A percentile compares a stretch with the other conserved stretches of the same genome.
These are phyloP conservation scores for Listronotus oregonensis DNA, from an alignment of 1,140 invertebrate genomes.

Conservation along the genomic window DNA sequence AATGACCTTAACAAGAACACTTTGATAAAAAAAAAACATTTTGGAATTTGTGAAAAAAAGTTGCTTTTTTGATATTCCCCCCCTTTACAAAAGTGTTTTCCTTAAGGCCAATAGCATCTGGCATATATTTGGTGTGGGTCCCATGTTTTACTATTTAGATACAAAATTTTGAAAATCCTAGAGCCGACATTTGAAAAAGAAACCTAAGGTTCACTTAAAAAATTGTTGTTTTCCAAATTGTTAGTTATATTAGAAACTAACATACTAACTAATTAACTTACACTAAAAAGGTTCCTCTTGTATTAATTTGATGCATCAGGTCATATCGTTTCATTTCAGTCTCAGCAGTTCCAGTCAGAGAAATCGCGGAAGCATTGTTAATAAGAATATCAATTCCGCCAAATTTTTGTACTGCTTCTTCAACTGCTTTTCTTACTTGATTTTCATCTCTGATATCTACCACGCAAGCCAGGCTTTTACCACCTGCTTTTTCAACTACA, in stretches of 20 bases:
- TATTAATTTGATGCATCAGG: constrained; percentile 91
- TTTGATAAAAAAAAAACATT: too few relatives aligned
- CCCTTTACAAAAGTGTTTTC: too few relatives aligned
- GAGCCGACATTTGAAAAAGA: too few relatives aligned
- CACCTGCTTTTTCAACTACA: constrained; percentile 88
- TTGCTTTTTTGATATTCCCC: too few relatives aligned
- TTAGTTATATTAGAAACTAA: constrained; percentile 4
- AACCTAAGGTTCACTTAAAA: too few relatives aligned
- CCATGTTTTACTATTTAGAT: too few relatives aligned
- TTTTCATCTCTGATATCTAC: constrained; percentile 92
- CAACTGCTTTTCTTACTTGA: constrained; percentile 82
- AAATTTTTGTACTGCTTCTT: constrained; percentile 87
- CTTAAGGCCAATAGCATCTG: too few relatives aligned
- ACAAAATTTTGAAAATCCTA: too few relatives aligned
- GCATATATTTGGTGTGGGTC: too few relatives aligned
- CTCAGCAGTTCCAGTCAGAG: constrained; percentile 79
- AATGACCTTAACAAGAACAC: too few relatives aligned
- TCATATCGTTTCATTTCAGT: constrained; percentile 97
- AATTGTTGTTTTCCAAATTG: too few relatives aligned
- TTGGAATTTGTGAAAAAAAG: too few relatives aligned
- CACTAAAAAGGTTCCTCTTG: constrained; percentile 90
- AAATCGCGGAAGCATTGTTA: constrained; percentile 98
- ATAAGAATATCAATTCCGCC: constrained; percentile 95
- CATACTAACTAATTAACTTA: constrained; percentile 61
- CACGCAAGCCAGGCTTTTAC: constrained; percentile 88